A percentile compares a stretch with the other conserved stretches of the same genome.
phyloP scores from a whole-genome alignment of 2,797 vertebrate species.

The Melanotaenia trifasciata region DNA sequence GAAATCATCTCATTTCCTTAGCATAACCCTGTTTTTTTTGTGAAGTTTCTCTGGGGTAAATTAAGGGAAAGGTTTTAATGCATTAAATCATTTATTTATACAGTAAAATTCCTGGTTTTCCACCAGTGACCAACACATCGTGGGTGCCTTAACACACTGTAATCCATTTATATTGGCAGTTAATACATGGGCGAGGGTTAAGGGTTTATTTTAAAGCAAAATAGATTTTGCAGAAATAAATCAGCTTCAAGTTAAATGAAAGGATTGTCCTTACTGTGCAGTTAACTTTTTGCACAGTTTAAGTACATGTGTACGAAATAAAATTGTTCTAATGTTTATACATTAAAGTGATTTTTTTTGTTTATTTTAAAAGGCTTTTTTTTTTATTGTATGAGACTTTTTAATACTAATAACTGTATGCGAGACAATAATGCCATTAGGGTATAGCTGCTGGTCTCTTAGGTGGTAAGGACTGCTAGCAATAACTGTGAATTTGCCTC shows the following conservation, averaged over 20 bases:
- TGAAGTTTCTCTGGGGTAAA: slow-evolving; percentile 69
- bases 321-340: slow-evolving; percentile 32
- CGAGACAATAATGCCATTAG: slow-evolving; percentile 75
- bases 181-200: slow-evolving; percentile 69
- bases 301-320: slow-evolving; percentile 15
- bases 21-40: slow-evolving; percentile 52
- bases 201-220: slow-evolving; percentile 74
- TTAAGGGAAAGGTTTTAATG: slow-evolving; percentile 75
- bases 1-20: slow-evolving; percentile 81
- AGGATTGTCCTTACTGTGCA: slow-evolving; percentile 21
- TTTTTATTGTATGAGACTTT: slow-evolving; percentile 48
- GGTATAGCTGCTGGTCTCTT: slow-evolving; percentile 69
- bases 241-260: slow-evolving; percentile 49
- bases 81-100: slow-evolving; percentile 84
- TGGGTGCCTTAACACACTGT: slow-evolving; percentile 67
- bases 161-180: slow-evolving; percentile 76
- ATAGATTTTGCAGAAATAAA: slow-evolving; percentile 67
- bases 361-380: slow-evolving; percentile 48
- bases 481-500: slow-evolving; percentile 76
- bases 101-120: slow-evolving; percentile 73
- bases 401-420: slow-evolving; percentile 74
- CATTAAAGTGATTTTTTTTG: slow-evolving; percentile 51
- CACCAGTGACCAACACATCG: slow-evolving; percentile 60
- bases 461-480: slow-evolving; percentile 75
- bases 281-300: slow-evolving; percentile 27